Evolutionary conservation across 2,888 invertebrate species (phyloP).

Genomic region (Phaedon cochleariae): DNA sequence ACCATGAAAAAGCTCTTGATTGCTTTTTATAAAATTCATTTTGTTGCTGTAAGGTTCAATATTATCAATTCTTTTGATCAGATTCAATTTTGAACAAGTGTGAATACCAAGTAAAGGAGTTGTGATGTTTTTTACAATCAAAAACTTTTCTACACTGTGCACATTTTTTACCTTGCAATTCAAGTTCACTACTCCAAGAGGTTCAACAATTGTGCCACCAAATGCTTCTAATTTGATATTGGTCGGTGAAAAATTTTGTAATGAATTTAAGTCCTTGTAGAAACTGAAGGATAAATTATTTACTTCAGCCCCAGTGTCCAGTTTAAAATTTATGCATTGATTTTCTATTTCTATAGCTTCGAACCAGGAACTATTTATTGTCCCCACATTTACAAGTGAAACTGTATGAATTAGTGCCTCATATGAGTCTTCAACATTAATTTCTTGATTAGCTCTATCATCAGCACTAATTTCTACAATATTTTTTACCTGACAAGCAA

Average conservation of each 20-base stretch:
- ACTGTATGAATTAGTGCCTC: neutral
- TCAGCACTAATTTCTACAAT: neutral
- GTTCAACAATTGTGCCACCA: neutral
- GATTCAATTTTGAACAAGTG: neutral
- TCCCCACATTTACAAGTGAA: neutral
- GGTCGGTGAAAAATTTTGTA: neutral
- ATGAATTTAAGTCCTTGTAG: neutral
- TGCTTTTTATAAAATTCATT: neutral
- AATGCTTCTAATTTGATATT: constrained; percentile 2
- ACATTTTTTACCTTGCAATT: neutral
- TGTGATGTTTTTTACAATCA: neutral
- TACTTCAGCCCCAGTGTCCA: neutral
- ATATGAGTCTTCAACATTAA: neutral
- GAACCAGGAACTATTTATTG: neutral
- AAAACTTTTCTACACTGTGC: neutral
- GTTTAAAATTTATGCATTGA: neutral
- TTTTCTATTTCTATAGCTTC: neutral
- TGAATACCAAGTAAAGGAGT: neutral
- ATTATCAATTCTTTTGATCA: neutral
- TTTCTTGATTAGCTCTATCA: neutral
- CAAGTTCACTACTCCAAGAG: no score
- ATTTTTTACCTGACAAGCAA: neutral
- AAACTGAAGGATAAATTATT: neutral
- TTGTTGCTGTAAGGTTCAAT: neutral
- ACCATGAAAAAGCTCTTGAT: neutral